Percentiles rank a stretch among this genome's conserved stretches.
phyloP scores from a whole-genome alignment of 2,113 vertebrate genomes.

The Amblyornis subalaris region DNA sequence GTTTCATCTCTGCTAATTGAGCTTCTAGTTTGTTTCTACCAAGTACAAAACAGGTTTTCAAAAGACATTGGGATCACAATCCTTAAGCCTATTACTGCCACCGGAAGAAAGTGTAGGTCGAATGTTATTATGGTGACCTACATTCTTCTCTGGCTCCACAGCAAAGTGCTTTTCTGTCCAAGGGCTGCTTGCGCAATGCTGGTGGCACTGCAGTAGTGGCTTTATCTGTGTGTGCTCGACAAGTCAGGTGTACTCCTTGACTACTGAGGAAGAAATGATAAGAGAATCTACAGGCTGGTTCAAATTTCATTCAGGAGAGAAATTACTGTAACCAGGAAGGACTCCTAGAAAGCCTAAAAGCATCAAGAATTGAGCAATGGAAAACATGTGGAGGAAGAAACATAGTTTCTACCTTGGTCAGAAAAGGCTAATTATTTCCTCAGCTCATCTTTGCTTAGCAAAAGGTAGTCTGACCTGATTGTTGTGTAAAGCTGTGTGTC shows the following conservation, averaged over 20 bases:
- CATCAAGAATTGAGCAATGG: background rate
- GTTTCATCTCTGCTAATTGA: background rate
- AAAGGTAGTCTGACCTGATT: background rate
- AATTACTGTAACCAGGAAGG: background rate
- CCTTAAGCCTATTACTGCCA: background rate
- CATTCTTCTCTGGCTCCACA: background rate
- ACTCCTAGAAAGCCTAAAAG: background rate
- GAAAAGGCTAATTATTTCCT: background rate
- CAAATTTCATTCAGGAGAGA: background rate
- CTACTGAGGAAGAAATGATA: background rate
- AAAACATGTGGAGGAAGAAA: background rate
- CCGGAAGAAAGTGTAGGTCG: background rate
- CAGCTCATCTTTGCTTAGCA: background rate
- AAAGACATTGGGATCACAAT: background rate
- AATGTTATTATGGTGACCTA: background rate
- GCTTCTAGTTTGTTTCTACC: background rate
- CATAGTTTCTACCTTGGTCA: background rate
- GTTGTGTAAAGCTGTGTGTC: background rate
- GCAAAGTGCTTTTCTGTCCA: background rate
- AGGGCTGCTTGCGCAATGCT: background rate
- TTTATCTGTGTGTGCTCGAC: background rate
- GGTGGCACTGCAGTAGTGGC: background rate
- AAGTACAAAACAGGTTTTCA: background rate
- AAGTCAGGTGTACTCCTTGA: background rate
- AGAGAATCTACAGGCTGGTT: background rate